Conservation (phyloP, 2,888 invertebrate species). For the Agonopterix alstromeriana region DNA sequence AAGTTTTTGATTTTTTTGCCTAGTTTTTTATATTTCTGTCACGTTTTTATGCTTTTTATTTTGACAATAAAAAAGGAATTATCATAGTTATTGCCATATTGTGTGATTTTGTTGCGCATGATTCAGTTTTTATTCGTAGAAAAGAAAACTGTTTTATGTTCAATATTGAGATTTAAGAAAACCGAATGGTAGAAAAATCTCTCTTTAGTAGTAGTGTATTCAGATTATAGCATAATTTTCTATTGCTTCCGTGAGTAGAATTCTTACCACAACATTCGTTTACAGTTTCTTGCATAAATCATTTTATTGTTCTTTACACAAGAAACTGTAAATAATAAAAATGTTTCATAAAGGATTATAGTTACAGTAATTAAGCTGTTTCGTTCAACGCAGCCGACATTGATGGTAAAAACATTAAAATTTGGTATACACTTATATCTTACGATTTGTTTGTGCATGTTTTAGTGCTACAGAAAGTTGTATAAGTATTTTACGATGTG, state of each 20-base stretch:
- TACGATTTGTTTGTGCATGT: conserved; percentile 1
- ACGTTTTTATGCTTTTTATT: conserved; percentile 42
- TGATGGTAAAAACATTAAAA: conserved; percentile 21
- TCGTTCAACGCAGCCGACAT: conserved; percentile 15
- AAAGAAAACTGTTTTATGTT: conserved; percentile 9
- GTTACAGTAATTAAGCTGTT: conserved; percentile 38
- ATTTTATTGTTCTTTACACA: background rate
- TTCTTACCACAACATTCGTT: too few relatives aligned
- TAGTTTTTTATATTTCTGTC: conserved; percentile 56
- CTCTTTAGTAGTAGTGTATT: too few relatives aligned
- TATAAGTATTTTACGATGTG: too few relatives aligned
- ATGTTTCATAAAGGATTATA: conserved; percentile 23
- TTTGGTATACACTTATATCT: conserved; percentile 15
- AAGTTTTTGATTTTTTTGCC: conserved; percentile 48
- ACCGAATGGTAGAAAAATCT: too few relatives aligned
- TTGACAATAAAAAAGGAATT: background rate
- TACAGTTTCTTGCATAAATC: too few relatives aligned
- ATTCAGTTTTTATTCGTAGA: conserved; percentile 13
- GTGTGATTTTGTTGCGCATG: conserved; percentile 35
- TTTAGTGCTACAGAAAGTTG: too few relatives aligned
- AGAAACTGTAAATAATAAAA: conserved; percentile 1
- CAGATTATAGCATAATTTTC: too few relatives aligned
- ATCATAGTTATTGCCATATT: conserved; percentile 10
- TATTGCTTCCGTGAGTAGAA: too few relatives aligned
- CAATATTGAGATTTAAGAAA: background rate